Evolutionary conservation across 2,888 invertebrate genomes (phyloP), one percentile per base, ranked within the genome.

Genomic region (Steromphala cineraria): DNA sequence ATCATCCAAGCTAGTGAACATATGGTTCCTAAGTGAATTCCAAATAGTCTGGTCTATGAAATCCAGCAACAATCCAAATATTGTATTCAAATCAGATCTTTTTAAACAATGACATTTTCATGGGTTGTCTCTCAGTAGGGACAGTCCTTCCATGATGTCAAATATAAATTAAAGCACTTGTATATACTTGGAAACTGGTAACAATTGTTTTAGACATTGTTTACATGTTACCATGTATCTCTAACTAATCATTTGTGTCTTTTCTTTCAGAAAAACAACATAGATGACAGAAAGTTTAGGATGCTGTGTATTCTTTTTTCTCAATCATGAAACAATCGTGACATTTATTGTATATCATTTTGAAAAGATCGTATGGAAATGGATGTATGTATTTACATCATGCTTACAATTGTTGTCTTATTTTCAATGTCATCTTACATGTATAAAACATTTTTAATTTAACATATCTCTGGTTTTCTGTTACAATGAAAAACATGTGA

Each of bases 251-350:
- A 28, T 55, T 71, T 40, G 52, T 19, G 36, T 36, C 7, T 36
- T 36, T 36, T 36, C 55, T 86, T 84, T 77, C 87, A 87, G 87
- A 84, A 87, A 87, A 75, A 75, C 75, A 75, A 21, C 75, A 21
- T 75, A 75, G 75, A 52, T 75, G 52, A 52, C 40, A 24, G 52
- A 21, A 75, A 75, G 10, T 52, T 53, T 62, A 62, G 62, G 24
- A 24, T 24, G 15, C 24, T 17, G 10, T 62, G 13, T 62, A 15
- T 62, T 62, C 13, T 21, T 62, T 62, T 62, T 46, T 46, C 46
- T 62, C 19, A 62, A 62, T 62, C 62, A 62, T 62, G 28, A 62
- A 62, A 28, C 24, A 62, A 62, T 24, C 28, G 13, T 62, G 19
- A 62, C 62, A 62, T 62, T 62, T 62, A 62, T 24, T 28, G 62